Conservation (phyloP, 2,888 invertebrate genomes). For the Amitus sp. region DNA sequence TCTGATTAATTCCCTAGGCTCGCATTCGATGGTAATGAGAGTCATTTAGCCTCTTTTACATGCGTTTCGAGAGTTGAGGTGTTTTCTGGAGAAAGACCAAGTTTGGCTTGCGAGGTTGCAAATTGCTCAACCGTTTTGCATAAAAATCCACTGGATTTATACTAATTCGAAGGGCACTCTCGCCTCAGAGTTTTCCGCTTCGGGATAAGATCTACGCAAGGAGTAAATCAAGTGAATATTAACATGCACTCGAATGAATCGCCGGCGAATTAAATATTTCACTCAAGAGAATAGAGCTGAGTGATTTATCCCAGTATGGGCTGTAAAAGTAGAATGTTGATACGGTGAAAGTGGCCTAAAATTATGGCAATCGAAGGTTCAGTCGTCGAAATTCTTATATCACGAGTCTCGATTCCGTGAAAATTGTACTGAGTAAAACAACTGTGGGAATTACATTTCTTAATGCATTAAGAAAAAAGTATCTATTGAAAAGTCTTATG, state of each 20-base stretch:
- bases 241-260: slow-evolving; percentile 8
- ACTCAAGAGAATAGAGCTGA: slow-evolving; percentile 13
- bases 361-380: slow-evolving; percentile 10
- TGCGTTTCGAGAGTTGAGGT: slow-evolving; percentile 17
- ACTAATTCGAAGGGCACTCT: neutral
- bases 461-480: no score
- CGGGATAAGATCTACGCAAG: neutral
- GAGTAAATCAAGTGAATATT: slow-evolving; percentile 18
- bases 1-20: slow-evolving; percentile 26
- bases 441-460: no score
- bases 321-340: slow-evolving; percentile 24
- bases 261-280: slow-evolving; percentile 15
- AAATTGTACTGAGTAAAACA: no score
- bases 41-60: slow-evolving; percentile 25
- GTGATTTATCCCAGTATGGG: slow-evolving; percentile 21
- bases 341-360: slow-evolving; percentile 26
- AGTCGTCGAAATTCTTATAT: slow-evolving; percentile 9
- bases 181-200: neutral
- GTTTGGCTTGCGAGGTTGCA: no score
- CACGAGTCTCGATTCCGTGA: no score
- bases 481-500: no score
- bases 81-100: slow-evolving; percentile 14
- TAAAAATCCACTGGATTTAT: neutral
- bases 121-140: neutral
- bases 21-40: slow-evolving; percentile 23